Percentiles rank a stretch among this genome's conserved stretches.
These are phyloP conservation scores for Corythoichthys haematopterus DNA, from an alignment of 2,113 vertebrate genomes.

Conservation along the genomic window DNA sequence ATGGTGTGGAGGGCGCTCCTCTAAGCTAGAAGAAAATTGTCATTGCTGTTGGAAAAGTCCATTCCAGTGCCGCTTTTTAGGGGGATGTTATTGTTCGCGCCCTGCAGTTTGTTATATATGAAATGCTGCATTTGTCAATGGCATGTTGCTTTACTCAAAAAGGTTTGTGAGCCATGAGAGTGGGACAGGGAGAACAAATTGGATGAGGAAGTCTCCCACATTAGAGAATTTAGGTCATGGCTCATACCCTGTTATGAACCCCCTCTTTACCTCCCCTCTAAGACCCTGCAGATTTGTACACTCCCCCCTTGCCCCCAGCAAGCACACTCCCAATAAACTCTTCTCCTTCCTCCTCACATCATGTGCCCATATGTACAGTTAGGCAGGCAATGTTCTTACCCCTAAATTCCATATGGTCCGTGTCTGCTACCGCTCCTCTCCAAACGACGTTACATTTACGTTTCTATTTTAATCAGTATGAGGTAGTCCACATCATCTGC, in stretches of 20 bases:
- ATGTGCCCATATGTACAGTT: conserved; percentile 33
- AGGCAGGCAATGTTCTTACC: conserved; percentile 35
- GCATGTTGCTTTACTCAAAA: not conserved
- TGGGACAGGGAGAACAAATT: conserved; percentile 19
- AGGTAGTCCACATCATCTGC: too few relatives aligned
- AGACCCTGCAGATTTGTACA: conserved; percentile 44
- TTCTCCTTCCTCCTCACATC: conserved; percentile 21
- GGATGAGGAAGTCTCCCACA: conserved; percentile 25
- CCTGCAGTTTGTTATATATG: not conserved
- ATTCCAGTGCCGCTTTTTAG: not conserved
- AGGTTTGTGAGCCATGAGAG: not conserved
- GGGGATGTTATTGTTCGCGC: not conserved
- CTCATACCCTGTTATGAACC: conserved; percentile 49
- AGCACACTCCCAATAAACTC: conserved; percentile 39
- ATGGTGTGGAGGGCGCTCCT: conserved; percentile 18
- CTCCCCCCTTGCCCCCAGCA: conserved; percentile 50
- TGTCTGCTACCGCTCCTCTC: too few relatives aligned
- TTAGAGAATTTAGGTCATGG: conserved; percentile 68
- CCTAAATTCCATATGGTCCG: not conserved
- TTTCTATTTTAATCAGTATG: too few relatives aligned
- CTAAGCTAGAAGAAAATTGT: not conserved
- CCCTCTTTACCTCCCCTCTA: conserved; percentile 26
- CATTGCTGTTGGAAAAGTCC: conserved; percentile 2
- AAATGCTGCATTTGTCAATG: not conserved
- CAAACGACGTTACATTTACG: too few relatives aligned